A percentile compares a stretch with the other conserved stretches of the same genome.
Conservation (phyloP, 2,113 vertebrate species). For the Urocitellus parryii region DNA sequence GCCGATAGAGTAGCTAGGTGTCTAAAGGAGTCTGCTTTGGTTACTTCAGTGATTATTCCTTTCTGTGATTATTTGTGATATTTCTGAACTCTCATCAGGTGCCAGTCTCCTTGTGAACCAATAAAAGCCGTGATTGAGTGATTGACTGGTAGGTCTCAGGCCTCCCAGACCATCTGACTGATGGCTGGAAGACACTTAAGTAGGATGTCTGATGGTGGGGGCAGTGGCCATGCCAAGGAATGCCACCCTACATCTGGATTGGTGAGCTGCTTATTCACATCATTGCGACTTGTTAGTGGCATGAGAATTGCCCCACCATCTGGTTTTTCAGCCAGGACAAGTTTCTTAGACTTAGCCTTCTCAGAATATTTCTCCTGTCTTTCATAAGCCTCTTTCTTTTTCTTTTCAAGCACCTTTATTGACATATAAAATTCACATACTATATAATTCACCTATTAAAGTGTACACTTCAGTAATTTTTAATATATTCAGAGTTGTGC, state of each 20-base stretch:
- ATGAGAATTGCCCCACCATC: slow-evolving; percentile 37
- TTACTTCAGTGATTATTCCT: neutral
- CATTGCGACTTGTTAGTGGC: neutral
- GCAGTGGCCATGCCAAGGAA: neutral
- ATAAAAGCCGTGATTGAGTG: neutral
- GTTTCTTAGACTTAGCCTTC: slow-evolving; percentile 37
- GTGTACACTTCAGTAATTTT: neutral
- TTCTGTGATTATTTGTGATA: neutral
- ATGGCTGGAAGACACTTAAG: neutral
- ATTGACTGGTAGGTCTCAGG: neutral
- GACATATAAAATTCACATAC: neutral
- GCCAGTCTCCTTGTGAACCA: slow-evolving; percentile 2
- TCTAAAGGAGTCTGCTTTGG: neutral
- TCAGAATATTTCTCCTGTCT: neutral
- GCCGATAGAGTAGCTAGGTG: neutral
- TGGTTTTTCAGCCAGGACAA: slow-evolving; percentile 68
- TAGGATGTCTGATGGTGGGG: neutral
- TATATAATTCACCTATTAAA: neutral
- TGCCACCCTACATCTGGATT: neutral
- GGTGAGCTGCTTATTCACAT: neutral
- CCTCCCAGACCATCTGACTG: neutral
- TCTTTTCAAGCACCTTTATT: neutral
- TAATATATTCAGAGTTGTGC: neutral
- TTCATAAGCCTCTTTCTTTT: slow-evolving; percentile 10
- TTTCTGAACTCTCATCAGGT: neutral